Conservation (phyloP, 1,140 invertebrate genomes). For the Melitaea cinxia region DNA sequence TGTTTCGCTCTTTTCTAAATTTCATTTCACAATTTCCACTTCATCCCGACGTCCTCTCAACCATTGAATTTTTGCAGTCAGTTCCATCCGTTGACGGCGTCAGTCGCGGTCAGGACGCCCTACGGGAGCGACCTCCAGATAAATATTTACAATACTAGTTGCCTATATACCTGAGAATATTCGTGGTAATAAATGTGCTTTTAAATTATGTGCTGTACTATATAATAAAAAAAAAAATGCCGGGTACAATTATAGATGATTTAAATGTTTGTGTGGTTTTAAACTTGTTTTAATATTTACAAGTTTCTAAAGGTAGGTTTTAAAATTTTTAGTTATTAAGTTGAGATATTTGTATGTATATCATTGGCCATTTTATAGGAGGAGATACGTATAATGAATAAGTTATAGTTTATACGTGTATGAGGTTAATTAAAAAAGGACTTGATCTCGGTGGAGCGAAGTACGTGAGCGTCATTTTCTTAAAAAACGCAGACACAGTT, state of each 20-base stretch:
- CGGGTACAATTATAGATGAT: not conserved
- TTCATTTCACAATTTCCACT: not conserved
- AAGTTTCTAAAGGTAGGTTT: not conserved
- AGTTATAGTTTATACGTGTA: not conserved
- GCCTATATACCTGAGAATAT: not conserved
- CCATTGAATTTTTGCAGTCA: conserved; percentile 17
- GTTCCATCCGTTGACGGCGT: conserved; percentile 1
- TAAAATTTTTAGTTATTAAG: not conserved
- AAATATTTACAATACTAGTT: not conserved
- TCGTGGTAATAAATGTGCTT: not conserved
- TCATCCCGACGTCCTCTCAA: not conserved
- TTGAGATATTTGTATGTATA: not conserved
- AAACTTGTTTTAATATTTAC: not conserved
- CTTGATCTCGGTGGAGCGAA: not conserved
- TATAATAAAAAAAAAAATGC: not conserved
- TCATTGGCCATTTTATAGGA: not conserved
- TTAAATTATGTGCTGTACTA: not conserved
- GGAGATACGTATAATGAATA: not conserved
- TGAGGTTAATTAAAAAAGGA: not conserved
- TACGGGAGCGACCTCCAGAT: conserved; percentile 14
- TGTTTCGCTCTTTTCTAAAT: not conserved
- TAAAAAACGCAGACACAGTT: not conserved
- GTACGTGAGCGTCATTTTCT: not conserved
- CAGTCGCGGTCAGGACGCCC: conserved; percentile 21
- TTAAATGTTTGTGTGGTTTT: not conserved